Conservation (phyloP, 2,113 vertebrate genomes). For the Chitala chitala region DNA sequence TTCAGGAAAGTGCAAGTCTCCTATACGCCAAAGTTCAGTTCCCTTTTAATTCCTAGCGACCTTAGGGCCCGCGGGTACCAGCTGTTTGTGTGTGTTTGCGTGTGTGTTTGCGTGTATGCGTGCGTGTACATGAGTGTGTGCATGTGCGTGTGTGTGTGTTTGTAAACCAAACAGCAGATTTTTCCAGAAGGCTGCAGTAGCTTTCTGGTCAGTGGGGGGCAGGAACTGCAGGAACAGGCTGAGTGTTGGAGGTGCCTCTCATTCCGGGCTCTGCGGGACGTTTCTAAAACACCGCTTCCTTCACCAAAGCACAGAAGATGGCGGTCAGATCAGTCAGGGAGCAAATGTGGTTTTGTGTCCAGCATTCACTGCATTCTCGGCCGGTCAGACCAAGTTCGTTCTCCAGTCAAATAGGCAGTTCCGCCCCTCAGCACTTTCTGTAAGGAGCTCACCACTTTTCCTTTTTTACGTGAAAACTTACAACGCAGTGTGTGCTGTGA, state of each 20-base stretch:
- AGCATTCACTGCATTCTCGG: conserved; percentile 18
- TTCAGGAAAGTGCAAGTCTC: background rate
- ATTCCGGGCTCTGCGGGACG: background rate
- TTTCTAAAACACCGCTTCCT: background rate
- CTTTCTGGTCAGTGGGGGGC: background rate
- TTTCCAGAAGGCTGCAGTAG: background rate
- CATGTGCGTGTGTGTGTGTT: background rate
- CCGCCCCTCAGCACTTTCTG: background rate
- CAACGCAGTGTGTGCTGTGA: no score
- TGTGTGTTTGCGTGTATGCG: no score
- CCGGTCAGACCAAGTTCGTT: conserved; percentile 21
- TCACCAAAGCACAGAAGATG: conserved; percentile 2
- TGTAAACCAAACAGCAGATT: background rate
- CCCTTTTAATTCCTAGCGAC: background rate
- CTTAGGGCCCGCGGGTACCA: background rate
- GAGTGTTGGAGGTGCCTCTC: background rate
- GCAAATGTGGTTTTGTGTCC: conserved; percentile 18
- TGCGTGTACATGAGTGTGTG: background rate
- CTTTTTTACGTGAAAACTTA: background rate
- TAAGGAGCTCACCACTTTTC: background rate
- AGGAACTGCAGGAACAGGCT: background rate
- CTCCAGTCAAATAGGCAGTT: conserved; percentile 3
- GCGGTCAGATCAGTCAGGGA: background rate
- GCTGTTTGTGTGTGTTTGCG: background rate
- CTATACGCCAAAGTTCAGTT: background rate